Base-by-base conservation (phyloP, 2,888 invertebrate genomes). In the Caenorhabditis japonica region DNA sequence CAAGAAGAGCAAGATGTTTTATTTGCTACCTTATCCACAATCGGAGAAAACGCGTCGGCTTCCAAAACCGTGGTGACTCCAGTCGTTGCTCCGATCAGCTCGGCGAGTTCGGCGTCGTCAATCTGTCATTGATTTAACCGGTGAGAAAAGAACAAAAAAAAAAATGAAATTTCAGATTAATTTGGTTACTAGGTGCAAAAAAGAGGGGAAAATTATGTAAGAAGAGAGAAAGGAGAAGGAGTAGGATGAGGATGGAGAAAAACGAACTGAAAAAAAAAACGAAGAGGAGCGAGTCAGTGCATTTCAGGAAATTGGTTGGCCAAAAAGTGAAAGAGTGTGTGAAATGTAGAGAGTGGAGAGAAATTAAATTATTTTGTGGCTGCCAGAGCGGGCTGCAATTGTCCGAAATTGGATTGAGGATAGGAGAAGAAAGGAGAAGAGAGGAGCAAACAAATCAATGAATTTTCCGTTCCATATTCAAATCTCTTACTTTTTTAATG, bases 401-500 rank as follows among this genome's bases (percentile, higher is more conserved):
- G 38, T 47, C 49, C 46, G 44, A 44, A 44, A 38, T 38, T 47
- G 39, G n/a, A 46, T 58, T 38, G 25, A n/a, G n/a, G n/a, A n/a
- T n/a, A n/a, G n/a, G n/a, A n/a, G n/a, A n/a, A n/a, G n/a, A n/a
- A n/a, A n/a, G n/a, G n/a, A n/a, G n/a, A n/a, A n/a, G 23, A 23
- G 27, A 4, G 4, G 41, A 33, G 27, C 39, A 39, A 52, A 41
- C 38, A 41, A 30, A 41, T 41, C 53, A 39, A 33, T 30, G 27
- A 53, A 53, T 19, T 25, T 38, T 39, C 27, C 21, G n/a, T n/a
- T n/a, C n/a, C n/a, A n/a, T n/a, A n/a, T n/a, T n/a, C n/a, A n/a
- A n/a, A n/a, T n/a, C n/a, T n/a, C 77, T 33, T 21, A 87, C 87
- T 83, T 86, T 83, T 61, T 83, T 83, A 56, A 87, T 80, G 69